Evolutionary conservation across 1,140 invertebrate genomes (phyloP).

Genomic region (Musca vetustissima): DNA sequence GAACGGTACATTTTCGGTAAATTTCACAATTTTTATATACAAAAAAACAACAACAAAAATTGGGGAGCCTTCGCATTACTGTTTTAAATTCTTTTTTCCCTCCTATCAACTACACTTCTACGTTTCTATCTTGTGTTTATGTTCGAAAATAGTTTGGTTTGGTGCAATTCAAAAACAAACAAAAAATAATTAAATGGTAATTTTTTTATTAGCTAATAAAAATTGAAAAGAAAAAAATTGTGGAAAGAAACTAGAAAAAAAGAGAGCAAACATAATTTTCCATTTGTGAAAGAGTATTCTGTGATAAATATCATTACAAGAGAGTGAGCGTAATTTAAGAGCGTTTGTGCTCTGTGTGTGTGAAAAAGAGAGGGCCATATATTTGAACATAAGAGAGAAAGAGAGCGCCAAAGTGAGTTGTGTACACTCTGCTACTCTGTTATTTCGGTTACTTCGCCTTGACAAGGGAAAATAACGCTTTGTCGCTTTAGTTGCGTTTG

Average conservation of each 20-base stretch:
- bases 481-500: slow-evolving; percentile 19
- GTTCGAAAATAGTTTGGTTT: background rate
- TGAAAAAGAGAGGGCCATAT: background rate
- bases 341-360: too few relatives aligned
- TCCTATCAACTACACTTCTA: too few relatives aligned
- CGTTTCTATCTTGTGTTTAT: background rate
- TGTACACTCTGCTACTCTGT: too few relatives aligned
- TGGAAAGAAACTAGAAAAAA: too few relatives aligned
- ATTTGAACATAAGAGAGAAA: background rate
- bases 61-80: background rate
- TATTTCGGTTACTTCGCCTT: slow-evolving; percentile 8
- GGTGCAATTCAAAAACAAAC: background rate
- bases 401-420: background rate
- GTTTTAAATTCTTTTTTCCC: background rate
- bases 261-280: too few relatives aligned
- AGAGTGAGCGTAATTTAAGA: background rate
- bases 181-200: slow-evolving; percentile 1
- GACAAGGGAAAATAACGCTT: slow-evolving; percentile 5
- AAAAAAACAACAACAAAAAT: background rate
- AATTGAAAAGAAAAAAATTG: too few relatives aligned
- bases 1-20: slow-evolving; percentile 11
- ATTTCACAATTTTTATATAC: slow-evolving; percentile 18
- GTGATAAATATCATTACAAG: background rate
- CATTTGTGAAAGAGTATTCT: background rate
- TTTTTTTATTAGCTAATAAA: background rate